These are phyloP conservation scores for Auanema freiburgensis DNA, from an alignment of 2,888 invertebrate genomes.

Conservation along the genomic window DNA sequence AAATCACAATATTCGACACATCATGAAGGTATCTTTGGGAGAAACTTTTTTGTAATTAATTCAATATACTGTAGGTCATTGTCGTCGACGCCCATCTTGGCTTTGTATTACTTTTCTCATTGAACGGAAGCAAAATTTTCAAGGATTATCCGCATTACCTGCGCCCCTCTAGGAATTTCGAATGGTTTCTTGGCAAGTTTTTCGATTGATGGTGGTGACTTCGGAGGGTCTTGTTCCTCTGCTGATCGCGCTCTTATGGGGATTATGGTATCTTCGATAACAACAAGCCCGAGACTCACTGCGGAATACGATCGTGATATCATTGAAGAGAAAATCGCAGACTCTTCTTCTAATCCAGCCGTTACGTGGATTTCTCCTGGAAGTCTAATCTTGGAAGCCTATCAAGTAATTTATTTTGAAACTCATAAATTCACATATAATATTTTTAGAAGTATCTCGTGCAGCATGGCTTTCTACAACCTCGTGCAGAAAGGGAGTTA, in stretches of 20 bases:
- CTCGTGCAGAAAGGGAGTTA: too few species aligned
- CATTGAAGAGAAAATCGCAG: constrained; percentile 19
- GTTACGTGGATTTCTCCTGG: too few species aligned
- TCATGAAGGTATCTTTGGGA: constrained; percentile 21
- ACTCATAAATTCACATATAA: too few species aligned
- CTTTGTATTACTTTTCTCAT: constrained; percentile 21
- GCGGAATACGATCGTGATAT: constrained; percentile 19
- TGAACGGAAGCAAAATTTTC: constrained; percentile 20
- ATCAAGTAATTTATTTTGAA: too few species aligned
- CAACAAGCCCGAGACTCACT: constrained; percentile 14
- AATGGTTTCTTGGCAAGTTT: too few species aligned
- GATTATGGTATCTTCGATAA: constrained; percentile 23
- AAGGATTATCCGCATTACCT: too few species aligned
- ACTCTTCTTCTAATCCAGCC: constrained; percentile 22
- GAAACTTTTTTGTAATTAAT: constrained; percentile 20
- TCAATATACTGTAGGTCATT: constrained; percentile 25
- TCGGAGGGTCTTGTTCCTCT: constrained; percentile 22
- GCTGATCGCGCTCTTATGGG: constrained; percentile 22
- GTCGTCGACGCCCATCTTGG: constrained; percentile 23
- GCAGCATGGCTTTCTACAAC: too few species aligned
- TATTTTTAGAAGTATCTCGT: too few species aligned
- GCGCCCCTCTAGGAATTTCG: too few species aligned
- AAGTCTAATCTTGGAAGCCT: too few species aligned
- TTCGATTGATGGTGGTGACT: constrained; percentile 23
- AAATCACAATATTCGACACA: constrained; percentile 19